Conservation (phyloP, 2,888 invertebrate genomes). For the Poecilobothrus nobilitatus region DNA sequence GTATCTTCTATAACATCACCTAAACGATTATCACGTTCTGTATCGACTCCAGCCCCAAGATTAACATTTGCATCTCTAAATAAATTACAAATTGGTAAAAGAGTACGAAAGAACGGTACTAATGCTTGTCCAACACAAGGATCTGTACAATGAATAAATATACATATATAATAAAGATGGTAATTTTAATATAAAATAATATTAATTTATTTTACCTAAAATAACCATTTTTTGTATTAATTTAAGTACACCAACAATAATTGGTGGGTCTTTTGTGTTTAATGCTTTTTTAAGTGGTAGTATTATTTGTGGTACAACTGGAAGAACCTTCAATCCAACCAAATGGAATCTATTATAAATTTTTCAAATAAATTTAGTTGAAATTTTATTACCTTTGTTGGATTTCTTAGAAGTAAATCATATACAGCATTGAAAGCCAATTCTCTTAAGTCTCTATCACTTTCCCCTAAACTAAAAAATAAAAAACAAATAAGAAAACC, state of each 20-base stretch:
- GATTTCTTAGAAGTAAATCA: conserved; percentile 60
- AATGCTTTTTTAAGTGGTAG: conserved; percentile 87
- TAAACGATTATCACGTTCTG: conserved; percentile 73
- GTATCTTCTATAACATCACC: conserved; percentile 90
- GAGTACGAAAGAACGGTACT: conserved; percentile 91
- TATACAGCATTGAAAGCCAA: conserved; percentile 78
- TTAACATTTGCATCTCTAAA: conserved; percentile 62
- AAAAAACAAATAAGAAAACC: too few relatives aligned
- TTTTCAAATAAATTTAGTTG: background rate
- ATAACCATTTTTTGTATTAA: conserved; percentile 78
- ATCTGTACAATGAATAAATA: conserved; percentile 29
- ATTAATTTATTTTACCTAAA: conserved; percentile 50
- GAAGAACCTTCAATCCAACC: conserved; percentile 50
- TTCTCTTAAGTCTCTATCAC: conserved; percentile 69
- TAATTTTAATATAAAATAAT: background rate
- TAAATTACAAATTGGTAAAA: conserved; percentile 80
- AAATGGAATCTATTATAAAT: background rate
- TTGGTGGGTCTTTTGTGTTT: conserved; percentile 70
- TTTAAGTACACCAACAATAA: conserved; percentile 72
- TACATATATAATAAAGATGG: too few relatives aligned
- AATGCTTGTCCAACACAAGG: conserved; percentile 75
- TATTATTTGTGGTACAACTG: conserved; percentile 84
- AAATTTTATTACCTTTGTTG: conserved; percentile 34
- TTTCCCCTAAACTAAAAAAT: conserved; percentile 57
- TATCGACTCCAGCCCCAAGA: conserved; percentile 80